Evolutionary conservation across 2,113 vertebrate genomes (phyloP), one percentile per base, ranked within the genome.

Genomic region (Nothobranchius furzeri): DNA sequence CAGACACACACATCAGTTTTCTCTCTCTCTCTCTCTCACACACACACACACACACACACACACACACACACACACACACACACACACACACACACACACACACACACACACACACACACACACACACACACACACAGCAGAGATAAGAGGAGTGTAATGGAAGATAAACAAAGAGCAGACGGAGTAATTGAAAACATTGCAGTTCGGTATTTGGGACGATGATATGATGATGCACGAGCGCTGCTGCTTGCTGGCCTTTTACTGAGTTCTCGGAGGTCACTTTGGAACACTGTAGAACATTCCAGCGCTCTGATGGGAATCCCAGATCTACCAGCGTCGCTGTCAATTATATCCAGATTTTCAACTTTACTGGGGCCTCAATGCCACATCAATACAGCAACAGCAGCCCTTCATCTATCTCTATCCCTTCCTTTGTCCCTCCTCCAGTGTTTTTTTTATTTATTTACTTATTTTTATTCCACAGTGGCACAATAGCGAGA

Each of bases 331-430:
- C 88, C 85, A 76, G 77, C 15, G 58, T 70, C 80, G 85, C 83
- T 88, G 90, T 89, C 88, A 87, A 88, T 86, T 89, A 90, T 88
- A 87, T 88, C 85, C 88, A 90, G 87, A 90, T 88, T 87, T 85
- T 71, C 66, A 65, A 76, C 79, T 90, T 90, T 87, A 90, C 88
- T 89, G 88, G 83, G 79, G 87, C 88, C 87, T 85, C 85, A 67
- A 76, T 67, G 89, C 89, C 88, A 90, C 90, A 91, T 91, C 84
- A 90, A 88, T 83, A 82, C 85, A 49, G 81, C 82, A 74, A 78
- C 79, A 73, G 74, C 85, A 86, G 75, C 72, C 89, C 84, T 88
- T 84, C 84, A 86, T 91, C 88, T 90, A 87, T 89, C 90, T 89
- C 81, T 60, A 62, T 73, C 71, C 76, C 75, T 79, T 87, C 81